Base-by-base conservation (phyloP, 2,113 vertebrate genomes). In the Sakesphorus luctuosus region DNA sequence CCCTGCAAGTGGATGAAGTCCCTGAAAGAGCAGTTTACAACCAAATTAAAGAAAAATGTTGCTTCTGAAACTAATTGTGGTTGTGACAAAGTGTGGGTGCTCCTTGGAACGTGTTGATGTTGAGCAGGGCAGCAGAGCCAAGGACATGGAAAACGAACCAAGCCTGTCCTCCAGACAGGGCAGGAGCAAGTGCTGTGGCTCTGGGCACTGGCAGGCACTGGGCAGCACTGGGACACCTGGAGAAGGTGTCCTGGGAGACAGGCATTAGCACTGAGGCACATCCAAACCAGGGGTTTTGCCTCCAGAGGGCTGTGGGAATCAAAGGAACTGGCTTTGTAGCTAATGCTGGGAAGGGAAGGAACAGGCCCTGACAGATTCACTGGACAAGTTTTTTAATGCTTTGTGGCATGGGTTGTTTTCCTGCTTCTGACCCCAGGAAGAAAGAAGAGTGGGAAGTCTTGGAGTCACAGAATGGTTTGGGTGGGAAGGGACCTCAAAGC, bases 31-130 rank as follows among this genome's bases (percentile, higher is more conserved):
- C 3, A 72, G 24, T 81, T 91, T 52, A 88, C 73, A 88, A 74
- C 6, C 2, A 9, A 90, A 66, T 65, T 23, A 84, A 84, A 83
- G 85, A 71, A 95, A 88, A 78, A 29, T 52, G 85, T 56, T 96
- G 76, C 6, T 89, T 93, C 78, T 86, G 56, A 93, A 90, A 84
- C 83, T 76, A 18, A 76, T 50, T 92, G 83, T 69, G 72, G 88
- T 75, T 63, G 68, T 72, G 83, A 92, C 79, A 78, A 35, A 90
- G 55, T 36, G 55, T 6, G 18, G 74, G 78, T 0, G 0, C 71
- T 96, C 87, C 77, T 31, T 67, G 36, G 82, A 83, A 72, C 7
- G 2, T 11, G 46, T 18, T 65, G 82, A n/a, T 68, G 65, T 49
- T 63, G 67, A 2, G 3, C 29, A 19, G 67, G 81, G 74, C 40